These are phyloP conservation scores for Agonum fuliginosum DNA, from an alignment of 2,888 invertebrate genomes.

Conservation along the genomic window DNA sequence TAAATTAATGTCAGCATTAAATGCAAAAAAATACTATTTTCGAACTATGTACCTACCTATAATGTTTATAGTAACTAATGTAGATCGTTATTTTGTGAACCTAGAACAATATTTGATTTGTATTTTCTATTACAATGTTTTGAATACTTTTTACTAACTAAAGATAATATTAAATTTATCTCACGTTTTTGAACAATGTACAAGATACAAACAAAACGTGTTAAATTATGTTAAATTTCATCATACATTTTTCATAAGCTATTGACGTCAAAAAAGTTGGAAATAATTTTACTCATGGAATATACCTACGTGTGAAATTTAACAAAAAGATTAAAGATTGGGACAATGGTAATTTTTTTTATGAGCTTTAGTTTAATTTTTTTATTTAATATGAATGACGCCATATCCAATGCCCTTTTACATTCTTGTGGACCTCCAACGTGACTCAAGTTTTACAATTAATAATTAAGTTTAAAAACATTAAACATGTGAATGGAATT, in stretches of 20 bases:
- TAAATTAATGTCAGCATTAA: too few relatives aligned
- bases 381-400: too few relatives aligned
- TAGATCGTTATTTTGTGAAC: too few relatives aligned
- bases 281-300: not conserved
- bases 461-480: not conserved
- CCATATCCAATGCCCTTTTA: too few relatives aligned
- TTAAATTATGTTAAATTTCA: conserved; percentile 3
- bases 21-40: too few relatives aligned
- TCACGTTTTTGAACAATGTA: not conserved
- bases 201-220: not conserved
- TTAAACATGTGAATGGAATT: not conserved
- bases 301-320: not conserved
- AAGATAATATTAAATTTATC: not conserved
- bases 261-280: conserved; percentile 18
- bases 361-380: too few relatives aligned
- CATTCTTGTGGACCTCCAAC: too few relatives aligned
- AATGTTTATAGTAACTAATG: too few relatives aligned
- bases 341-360: too few relatives aligned
- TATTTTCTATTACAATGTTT: not conserved
- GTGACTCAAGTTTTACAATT: not conserved
- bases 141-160: not conserved
- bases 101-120: conserved; percentile 2
- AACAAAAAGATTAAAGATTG: too few relatives aligned
- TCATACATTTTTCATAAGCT: too few relatives aligned
- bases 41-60: too few relatives aligned